phyloP scores from a whole-genome alignment of 30 jellyfish, hydroid and myxozoan genomes.

The Chrysaora quinquecirrha region DNA sequence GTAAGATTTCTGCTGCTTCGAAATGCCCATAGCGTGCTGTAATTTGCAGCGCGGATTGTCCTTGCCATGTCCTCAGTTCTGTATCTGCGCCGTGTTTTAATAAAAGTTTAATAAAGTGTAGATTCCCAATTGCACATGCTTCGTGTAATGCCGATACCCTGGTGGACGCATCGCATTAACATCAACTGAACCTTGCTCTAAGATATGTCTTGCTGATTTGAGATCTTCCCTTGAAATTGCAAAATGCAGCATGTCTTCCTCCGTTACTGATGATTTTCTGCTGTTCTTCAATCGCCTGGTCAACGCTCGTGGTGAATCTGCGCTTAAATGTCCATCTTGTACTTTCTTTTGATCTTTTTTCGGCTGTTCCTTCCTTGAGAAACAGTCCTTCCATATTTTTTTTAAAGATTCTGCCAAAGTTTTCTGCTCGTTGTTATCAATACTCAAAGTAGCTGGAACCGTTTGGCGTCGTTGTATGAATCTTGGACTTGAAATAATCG shows the following conservation, averaged over 20 bases:
- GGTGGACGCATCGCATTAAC: constrained; percentile 78
- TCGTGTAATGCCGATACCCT: constrained; percentile 70
- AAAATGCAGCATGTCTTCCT: constrained; percentile 72
- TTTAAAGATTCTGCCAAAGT: constrained; percentile 49
- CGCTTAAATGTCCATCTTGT: constrained; percentile 4
- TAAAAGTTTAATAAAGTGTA: constrained; percentile 48
- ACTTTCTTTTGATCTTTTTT: constrained; percentile 8
- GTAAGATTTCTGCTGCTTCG: constrained; percentile 65
- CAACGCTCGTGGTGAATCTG: constrained; percentile 50
- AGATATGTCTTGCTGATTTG: constrained; percentile 44
- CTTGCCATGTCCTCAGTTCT: constrained; percentile 69
- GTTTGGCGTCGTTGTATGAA: constrained; percentile 65
- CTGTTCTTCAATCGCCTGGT: constrained; percentile 44
- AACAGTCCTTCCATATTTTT: constrained; percentile 55
- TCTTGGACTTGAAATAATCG: constrained; percentile 38
- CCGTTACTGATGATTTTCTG: constrained; percentile 66
- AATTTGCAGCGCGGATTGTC: constrained; percentile 66
- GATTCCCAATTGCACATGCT: constrained; percentile 76
- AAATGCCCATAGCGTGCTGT: constrained; percentile 73
- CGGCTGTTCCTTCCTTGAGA: constrained; percentile 53
- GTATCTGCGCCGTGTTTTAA: constrained; percentile 62
- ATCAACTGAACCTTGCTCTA: constrained; percentile 60
- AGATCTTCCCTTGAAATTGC: constrained; percentile 70
- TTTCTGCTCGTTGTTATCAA: constrained; percentile 28
- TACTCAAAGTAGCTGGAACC: constrained; percentile 56